Percentiles rank a stretch among this genome's conserved stretches.
Conservation (phyloP, 2,888 invertebrate species). For the Gymnocheta viridis region DNA sequence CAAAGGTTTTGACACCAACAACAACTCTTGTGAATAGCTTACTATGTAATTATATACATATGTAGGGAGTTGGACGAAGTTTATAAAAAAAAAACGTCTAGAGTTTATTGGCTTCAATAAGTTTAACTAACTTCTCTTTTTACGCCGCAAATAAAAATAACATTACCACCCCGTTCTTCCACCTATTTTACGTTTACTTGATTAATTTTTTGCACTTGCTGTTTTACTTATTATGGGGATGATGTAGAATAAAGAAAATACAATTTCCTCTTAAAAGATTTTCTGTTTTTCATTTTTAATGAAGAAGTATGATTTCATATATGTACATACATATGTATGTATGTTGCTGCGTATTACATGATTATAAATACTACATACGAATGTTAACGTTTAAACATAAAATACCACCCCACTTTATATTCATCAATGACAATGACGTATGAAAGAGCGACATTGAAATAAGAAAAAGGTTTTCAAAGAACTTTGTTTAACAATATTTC, state of each 20-base stretch:
- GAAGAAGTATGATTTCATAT: conserved; percentile 1
- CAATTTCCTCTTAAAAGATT: conserved; percentile 5
- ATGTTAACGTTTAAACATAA: background rate
- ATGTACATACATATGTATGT: background rate
- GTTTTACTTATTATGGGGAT: conserved; percentile 1
- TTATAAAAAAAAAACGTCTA: conserved; percentile 40
- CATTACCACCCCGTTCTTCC: background rate
- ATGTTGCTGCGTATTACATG: conserved; percentile 18
- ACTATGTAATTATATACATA: too few relatives aligned
- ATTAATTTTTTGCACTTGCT: background rate
- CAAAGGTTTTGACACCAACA: conserved; percentile 28
- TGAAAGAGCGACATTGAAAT: background rate
- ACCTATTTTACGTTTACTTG: background rate
- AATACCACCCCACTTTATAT: background rate
- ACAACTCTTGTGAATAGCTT: conserved; percentile 40
- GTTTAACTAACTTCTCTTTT: conserved; percentile 31
- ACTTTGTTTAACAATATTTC: conserved; percentile 12
- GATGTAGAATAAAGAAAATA: background rate
- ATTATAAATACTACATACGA: background rate
- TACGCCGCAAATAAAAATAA: conserved; percentile 17
- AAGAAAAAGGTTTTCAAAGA: background rate
- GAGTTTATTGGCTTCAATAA: conserved; percentile 68
- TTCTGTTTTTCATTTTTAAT: background rate
- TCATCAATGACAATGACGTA: conserved; percentile 5
- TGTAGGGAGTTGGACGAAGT: conserved; percentile 17